A percentile compares a stretch with the other conserved stretches of the same genome.
phyloP scores from a whole-genome alignment of 2,797 vertebrate genomes.

The Rhinoraja longicauda region DNA sequence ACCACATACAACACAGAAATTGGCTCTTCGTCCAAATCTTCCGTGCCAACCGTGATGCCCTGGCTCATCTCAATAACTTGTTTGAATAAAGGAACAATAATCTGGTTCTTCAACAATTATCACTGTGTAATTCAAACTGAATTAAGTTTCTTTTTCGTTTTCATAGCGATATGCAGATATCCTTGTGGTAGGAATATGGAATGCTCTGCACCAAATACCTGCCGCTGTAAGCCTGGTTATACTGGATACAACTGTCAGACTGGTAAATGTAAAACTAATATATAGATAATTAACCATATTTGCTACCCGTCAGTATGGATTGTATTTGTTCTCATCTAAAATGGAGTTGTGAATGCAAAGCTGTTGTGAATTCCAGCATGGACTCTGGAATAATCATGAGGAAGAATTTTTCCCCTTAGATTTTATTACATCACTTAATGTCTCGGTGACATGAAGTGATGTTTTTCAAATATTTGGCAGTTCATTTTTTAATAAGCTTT shows the following conservation, averaged over 20 bases:
- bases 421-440: not conserved
- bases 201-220: conserved; percentile 74
- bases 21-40: no score
- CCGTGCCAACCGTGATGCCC: no score
- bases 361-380: not conserved
- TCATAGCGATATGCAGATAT: conserved; percentile 72
- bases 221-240: conserved; percentile 78
- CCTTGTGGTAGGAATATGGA: conserved; percentile 76
- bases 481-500: not conserved
- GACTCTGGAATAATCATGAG: not conserved
- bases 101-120: not conserved
- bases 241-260: conserved; percentile 73
- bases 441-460: not conserved
- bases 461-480: not conserved
- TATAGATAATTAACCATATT: not conserved
- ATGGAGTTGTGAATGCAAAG: not conserved
- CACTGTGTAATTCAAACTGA: not conserved
- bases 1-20: no score
- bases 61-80: no score
- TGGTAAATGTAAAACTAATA: conserved; percentile 57
- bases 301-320: not conserved
- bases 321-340: not conserved
- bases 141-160: conserved; percentile 38
- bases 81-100: no score
- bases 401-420: not conserved